Percentiles rank a stretch among this genome's conserved stretches.
phyloP scores from a whole-genome alignment of 2,797 vertebrate species.

The Sandelia bainsii region DNA sequence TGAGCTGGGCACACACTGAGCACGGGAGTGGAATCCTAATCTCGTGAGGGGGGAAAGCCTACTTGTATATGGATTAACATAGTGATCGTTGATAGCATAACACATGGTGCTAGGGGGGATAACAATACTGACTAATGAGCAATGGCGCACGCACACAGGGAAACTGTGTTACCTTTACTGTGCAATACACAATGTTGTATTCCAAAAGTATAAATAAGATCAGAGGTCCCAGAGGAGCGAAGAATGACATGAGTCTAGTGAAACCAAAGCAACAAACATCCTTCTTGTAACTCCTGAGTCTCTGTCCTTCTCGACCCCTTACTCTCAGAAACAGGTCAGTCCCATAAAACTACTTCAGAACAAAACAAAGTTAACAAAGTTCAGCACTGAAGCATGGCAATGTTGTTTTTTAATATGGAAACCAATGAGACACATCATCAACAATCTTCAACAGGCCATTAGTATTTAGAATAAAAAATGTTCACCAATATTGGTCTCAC shows the following conservation, averaged over 20 bases:
- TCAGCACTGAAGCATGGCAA: not conserved
- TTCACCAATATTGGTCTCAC: not conserved
- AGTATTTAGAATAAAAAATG: not conserved
- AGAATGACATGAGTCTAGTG: not conserved
- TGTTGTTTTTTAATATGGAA: conserved; percentile 20
- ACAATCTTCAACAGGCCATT: conserved; percentile 5
- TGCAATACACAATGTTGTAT: not conserved
- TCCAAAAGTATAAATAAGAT: no score
- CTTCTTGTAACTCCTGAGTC: conserved; percentile 16
- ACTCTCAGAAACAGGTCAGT: conserved; percentile 31
- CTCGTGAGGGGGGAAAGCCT: conserved; percentile 65
- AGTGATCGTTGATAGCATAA: conserved; percentile 41
- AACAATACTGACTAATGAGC: conserved; percentile 28
- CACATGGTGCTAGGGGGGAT: conserved; percentile 33
- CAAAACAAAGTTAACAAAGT: conserved; percentile 33
- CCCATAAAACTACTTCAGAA: conserved; percentile 60
- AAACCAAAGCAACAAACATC: not conserved
- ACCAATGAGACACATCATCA: not conserved
- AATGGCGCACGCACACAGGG: conserved; percentile 9
- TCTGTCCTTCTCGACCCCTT: conserved; percentile 42
- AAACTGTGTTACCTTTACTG: not conserved
- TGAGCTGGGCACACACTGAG: conserved; percentile 50
- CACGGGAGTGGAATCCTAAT: conserved; percentile 35
- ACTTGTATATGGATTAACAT: conserved; percentile 65
- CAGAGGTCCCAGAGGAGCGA: not conserved